Conservation (phyloP, 2,888 invertebrate species). For the Diaprepes abbreviatus region DNA sequence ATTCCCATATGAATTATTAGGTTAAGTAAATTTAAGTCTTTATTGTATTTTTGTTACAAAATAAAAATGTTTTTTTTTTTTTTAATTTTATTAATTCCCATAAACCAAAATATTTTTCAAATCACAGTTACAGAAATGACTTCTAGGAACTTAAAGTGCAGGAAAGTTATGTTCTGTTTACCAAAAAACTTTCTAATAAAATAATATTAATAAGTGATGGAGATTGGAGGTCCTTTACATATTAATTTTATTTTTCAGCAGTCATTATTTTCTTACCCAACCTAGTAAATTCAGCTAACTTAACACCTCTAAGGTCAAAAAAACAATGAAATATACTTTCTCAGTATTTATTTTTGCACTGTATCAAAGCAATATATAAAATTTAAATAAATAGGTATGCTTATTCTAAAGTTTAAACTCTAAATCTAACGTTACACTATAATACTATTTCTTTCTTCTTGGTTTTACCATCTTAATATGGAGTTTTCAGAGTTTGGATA, state of each 20-base stretch:
- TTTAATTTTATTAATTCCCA: neutral
- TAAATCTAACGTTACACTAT: neutral
- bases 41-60: neutral
- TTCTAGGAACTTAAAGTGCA: no score
- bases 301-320: no score
- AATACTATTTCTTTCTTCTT: neutral
- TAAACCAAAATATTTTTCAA: no score
- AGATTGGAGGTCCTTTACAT: no score
- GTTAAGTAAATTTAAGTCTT: neutral
- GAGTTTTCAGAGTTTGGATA: conserved; percentile 56
- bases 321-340: no score
- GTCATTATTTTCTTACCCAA: no score
- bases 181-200: no score
- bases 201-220: no score
- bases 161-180: no score
- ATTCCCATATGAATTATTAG: conserved; percentile 89
- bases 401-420: neutral
- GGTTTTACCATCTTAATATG: conserved; percentile 54
- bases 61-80: neutral
- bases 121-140: no score
- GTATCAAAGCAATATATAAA: conserved; percentile 26
- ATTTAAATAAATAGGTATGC: conserved; percentile 35
- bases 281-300: no score
- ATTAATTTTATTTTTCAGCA: no score
- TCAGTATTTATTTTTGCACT: conserved; percentile 6